Percentiles rank a stretch among this genome's conserved stretches.
These are phyloP conservation scores for Tortricodes alternella DNA, from an alignment of 2,888 invertebrate species.

Conservation along the genomic window DNA sequence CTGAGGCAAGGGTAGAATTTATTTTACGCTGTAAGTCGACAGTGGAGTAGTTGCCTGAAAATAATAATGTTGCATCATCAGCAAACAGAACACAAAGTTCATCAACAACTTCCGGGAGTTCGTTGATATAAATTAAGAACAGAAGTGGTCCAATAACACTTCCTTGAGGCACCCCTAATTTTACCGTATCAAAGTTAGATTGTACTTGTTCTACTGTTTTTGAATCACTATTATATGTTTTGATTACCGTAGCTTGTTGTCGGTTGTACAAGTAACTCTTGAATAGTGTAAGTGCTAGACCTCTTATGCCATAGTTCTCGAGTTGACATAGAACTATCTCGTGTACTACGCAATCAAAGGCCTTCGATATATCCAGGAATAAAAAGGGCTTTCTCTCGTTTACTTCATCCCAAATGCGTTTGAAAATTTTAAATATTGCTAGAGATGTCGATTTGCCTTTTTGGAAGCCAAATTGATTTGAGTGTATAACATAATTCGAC, in stretches of 20 bases:
- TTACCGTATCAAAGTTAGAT: not conserved
- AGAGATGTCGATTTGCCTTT: too few relatives aligned
- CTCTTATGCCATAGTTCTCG: not conserved
- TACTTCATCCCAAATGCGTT: too few relatives aligned
- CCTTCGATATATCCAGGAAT: too few relatives aligned
- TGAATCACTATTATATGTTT: not conserved
- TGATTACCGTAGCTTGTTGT: not conserved
- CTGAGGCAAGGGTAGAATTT: not conserved
- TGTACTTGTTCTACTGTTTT: not conserved
- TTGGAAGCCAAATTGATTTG: too few relatives aligned
- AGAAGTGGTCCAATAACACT: not conserved
- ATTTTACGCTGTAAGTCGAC: not conserved
- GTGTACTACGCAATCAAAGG: too few relatives aligned
- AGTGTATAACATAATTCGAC: too few relatives aligned
- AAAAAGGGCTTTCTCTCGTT: too few relatives aligned
- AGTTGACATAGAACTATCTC: not conserved
- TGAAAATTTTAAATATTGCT: too few relatives aligned
- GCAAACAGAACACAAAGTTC: not conserved
- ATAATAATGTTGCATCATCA: not conserved
- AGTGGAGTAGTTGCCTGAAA: not conserved
- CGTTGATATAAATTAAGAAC: not conserved
- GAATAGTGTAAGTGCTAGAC: not conserved
- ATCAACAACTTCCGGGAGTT: not conserved
- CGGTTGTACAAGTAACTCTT: not conserved
- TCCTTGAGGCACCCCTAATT: not conserved